Base-by-base conservation (phyloP, 2,888 invertebrate species). In the Drosophila lacicola region DNA sequence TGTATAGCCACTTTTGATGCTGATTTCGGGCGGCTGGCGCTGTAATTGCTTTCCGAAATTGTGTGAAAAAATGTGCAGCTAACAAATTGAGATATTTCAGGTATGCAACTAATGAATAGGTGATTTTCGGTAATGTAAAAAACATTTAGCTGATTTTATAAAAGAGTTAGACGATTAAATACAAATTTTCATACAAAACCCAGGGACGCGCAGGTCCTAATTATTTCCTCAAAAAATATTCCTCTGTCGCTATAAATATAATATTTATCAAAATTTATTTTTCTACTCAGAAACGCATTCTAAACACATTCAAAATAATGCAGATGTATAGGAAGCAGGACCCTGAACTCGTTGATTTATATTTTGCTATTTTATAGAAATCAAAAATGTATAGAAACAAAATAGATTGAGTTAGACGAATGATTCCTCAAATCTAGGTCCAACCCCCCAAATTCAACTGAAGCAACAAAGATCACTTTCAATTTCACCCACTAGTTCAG, bases 21-120 rank as follows among this genome's bases (percentile, higher is more conserved):
- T 21, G 11, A 44, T 55, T 70, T 36, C 46, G 51, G 66, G 58
- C 65, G 56, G 57, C 49, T 54, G 36, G 49, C 25, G 11, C 29
- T 39, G 25, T 46, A 73, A 60, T 68, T 78, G 58, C 36, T 46
- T 14, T 19, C 46, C 29, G 29, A 72, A 71, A 63, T 51, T 70
- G 68, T 72, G 62, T 44, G 60, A 60, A 67, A 47, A 61, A 51
- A 51, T 61, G 34, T 34, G 29, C 17, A 4, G 49, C 37, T 47
- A 49, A 56, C 58, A 47, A 79, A 78, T 67, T 70, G 49, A 73
- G 70, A 10, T 68, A 68, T 56, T 78, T 64, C 19, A 11, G 34
- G 10, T 36, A 53, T 49, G 39, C 51, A 42, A 10, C 33, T 45
- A 47, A 60, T 56, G 25, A 33, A 25, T 42, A 39, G 13, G 42